phyloP scores from a whole-genome alignment of 2,888 invertebrate species.

The Folsomia manolachei region DNA sequence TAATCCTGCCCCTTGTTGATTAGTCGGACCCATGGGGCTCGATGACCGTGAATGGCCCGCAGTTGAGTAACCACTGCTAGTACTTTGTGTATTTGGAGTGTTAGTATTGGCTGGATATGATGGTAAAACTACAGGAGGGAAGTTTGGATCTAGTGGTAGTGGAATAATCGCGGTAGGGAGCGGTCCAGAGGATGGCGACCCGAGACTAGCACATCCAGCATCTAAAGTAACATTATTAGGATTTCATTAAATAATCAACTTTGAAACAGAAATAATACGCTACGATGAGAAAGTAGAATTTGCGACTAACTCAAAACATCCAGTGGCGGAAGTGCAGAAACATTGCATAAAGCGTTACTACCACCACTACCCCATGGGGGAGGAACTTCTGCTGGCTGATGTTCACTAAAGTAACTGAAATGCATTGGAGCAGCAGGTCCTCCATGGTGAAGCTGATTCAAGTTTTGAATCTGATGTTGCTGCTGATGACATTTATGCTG shows the following conservation, averaged over 20 bases:
- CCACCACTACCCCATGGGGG: neutral
- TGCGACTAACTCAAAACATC: neutral
- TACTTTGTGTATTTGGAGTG: slow-evolving; percentile 32
- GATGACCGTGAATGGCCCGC: slow-evolving; percentile 48
- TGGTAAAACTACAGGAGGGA: slow-evolving; percentile 47
- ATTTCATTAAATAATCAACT: neutral
- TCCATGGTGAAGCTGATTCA: neutral
- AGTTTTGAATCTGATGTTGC: neutral
- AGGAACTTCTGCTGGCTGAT: no score
- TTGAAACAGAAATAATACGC: neutral
- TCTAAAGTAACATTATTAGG: neutral
- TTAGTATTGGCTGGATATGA: slow-evolving; percentile 36
- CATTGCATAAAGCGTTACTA: neutral
- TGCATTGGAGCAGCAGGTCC: slow-evolving; percentile 1
- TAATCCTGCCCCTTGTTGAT: neutral
- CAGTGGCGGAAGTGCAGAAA: neutral
- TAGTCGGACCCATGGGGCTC: slow-evolving; percentile 34
- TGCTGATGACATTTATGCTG: neutral
- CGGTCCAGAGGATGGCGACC: slow-evolving; percentile 20
- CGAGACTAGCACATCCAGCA: neutral
- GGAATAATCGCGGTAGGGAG: slow-evolving; percentile 48
- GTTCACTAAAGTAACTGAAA: neutral
- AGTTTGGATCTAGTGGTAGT: slow-evolving; percentile 46
- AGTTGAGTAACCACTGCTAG: slow-evolving; percentile 44
- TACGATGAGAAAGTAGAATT: neutral